Evolutionary conservation across 2,888 invertebrate genomes (phyloP), one percentile per base, ranked within the genome.

Genomic region (Rapana venosa): DNA sequence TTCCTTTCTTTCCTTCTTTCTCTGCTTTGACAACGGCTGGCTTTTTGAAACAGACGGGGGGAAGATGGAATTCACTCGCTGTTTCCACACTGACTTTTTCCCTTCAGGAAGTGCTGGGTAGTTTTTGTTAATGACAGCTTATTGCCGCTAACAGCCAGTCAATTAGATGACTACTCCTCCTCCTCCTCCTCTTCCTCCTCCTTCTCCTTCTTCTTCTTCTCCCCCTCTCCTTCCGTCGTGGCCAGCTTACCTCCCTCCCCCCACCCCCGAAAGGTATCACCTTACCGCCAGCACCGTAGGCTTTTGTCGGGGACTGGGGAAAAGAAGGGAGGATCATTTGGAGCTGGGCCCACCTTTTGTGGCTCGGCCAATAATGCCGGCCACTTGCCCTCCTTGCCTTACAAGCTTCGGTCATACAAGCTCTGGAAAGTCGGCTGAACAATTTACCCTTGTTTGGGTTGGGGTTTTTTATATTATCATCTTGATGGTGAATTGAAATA

Each of bases 51-150:
- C n/a, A 74, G n/a, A 74, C 22, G 26, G 74, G n/a, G n/a, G n/a
- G 11, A n/a, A 66, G 66, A 66, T 66, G 20, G 66, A 66, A 26
- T 66, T 47, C 47, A 47, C 47, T 47, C 47, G 47, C 47, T 47
- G 47, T 47, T 47, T 47, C 47, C 47, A 47, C 47, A 47, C 47
- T 47, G 47, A 47, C 47, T 47, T 61, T 74, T 26, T 74, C n/a
- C 8, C n/a, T n/a, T 74, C 74, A 87, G 87, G 87, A 79, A 74
- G 66, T 32, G n/a, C 36, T 77, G n/a, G 6, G 70, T 87, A 32
- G 35, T 77, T 74, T 74, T 79, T 79, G 74, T 36, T 87, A 87
- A 87, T 87, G 77, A 87, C 77, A 77, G 36, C 30, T 87, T 77
- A 87, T 70, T 74, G 47, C 77, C 35, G 77, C 35, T 35, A 66